phyloP scores from a whole-genome alignment of 2,797 vertebrate species.

The Brachymystax lenok region DNA sequence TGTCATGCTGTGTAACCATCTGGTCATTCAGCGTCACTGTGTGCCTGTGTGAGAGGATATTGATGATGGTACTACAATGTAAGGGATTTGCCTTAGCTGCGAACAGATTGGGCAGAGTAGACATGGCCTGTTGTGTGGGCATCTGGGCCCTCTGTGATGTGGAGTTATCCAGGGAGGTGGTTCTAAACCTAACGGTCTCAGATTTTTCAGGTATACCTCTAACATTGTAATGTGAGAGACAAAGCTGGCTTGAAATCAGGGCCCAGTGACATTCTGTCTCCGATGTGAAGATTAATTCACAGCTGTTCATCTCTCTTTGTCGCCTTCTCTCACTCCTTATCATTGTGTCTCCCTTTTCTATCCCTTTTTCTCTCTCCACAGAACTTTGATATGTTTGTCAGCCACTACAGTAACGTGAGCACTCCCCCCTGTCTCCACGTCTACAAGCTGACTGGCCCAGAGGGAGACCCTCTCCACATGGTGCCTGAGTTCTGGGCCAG shows the following conservation, averaged over 20 bases:
- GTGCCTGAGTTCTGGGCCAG: constrained; percentile 95
- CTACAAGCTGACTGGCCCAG: constrained; percentile 88
- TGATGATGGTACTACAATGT: no score
- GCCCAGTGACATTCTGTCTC: no score
- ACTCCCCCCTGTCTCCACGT: constrained; percentile 94
- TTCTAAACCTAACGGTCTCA: no score
- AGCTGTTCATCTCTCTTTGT: no score
- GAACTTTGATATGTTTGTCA: constrained; percentile 98
- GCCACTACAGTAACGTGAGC: constrained; percentile 96
- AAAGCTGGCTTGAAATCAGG: no score
- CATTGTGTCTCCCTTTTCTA: constrained; percentile 27
- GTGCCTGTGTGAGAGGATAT: neutral
- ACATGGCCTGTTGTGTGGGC: no score
- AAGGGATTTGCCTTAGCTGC: no score
- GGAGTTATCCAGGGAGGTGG: no score
- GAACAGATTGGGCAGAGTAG: neutral
- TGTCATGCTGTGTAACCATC: neutral
- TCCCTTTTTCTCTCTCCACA: constrained; percentile 43
- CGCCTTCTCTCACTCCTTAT: neutral
- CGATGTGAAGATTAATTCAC: no score
- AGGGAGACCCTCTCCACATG: constrained; percentile 80
- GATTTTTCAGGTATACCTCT: no score
- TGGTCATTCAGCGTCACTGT: neutral
- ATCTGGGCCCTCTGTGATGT: no score
- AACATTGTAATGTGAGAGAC: no score